Conservation (phyloP, 2,113 vertebrate species). For the Butorides virescens region DNA sequence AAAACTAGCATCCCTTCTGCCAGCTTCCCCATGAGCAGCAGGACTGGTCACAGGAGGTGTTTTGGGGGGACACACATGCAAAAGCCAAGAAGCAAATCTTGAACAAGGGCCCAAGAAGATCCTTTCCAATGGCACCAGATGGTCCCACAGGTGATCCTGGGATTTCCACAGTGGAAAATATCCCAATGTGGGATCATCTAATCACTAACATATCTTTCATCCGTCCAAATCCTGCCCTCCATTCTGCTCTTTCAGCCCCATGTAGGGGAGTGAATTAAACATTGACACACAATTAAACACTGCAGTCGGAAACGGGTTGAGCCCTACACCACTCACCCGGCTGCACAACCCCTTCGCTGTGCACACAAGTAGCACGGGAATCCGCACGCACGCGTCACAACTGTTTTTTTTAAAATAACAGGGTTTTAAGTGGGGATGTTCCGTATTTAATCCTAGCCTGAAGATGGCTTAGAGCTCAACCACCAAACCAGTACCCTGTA, state of each 20-base stretch:
- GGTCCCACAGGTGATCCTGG: neutral
- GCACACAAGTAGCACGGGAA: neutral
- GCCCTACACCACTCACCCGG: neutral
- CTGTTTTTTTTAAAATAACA: neutral
- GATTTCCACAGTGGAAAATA: neutral
- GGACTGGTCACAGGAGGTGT: neutral
- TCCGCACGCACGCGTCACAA: rapidly evolving
- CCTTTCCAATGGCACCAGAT: neutral
- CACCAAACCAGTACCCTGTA: neutral
- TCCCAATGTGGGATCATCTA: neutral
- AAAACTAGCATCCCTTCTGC: neutral
- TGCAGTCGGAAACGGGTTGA: rapidly evolving
- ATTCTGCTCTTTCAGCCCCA: neutral
- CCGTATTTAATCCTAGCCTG: neutral
- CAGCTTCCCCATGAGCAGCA: rapidly evolving
- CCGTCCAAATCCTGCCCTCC: neutral
- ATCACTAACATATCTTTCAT: neutral
- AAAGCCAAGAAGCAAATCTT: neutral
- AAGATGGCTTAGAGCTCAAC: neutral
- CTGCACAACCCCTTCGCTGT: neutral
- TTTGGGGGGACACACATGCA: too few species aligned
- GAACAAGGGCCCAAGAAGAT: neutral
- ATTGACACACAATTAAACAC: neutral
- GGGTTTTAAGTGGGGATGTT: neutral
- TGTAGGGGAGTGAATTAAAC: neutral